Evolutionary conservation across 1,140 invertebrate species (phyloP).

Genomic region (Leptonema lineaticorne): DNA sequence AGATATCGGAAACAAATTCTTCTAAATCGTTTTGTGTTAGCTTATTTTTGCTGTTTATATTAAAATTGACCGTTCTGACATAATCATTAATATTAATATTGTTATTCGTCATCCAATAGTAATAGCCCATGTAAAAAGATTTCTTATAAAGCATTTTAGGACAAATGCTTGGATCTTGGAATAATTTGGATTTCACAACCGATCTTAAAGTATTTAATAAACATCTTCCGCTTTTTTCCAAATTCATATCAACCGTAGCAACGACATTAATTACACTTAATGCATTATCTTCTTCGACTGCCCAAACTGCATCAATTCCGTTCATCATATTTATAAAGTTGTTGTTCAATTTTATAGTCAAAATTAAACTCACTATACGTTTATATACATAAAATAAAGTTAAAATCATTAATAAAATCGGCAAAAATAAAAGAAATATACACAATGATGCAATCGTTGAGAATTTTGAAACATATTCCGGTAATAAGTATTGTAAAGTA

Average conservation of each 20-base stretch:
- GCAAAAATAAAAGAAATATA: slow-evolving; percentile 43
- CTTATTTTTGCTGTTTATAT: slow-evolving; percentile 41
- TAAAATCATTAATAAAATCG: slow-evolving; percentile 42
- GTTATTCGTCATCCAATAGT: slow-evolving; percentile 53
- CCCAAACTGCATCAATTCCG: slow-evolving; percentile 57
- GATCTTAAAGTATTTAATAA: slow-evolving; percentile 30
- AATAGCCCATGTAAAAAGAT: slow-evolving; percentile 54
- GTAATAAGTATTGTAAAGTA: slow-evolving; percentile 28
- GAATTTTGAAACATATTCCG: slow-evolving; percentile 35
- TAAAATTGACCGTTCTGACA: slow-evolving; percentile 47
- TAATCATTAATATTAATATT: slow-evolving; percentile 50
- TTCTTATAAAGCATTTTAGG: slow-evolving; percentile 52
- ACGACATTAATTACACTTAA: slow-evolving; percentile 53
- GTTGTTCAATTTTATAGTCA: slow-evolving; percentile 44
- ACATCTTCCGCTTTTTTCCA: slow-evolving; percentile 27
- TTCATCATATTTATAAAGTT: slow-evolving; percentile 52
- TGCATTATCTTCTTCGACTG: slow-evolving; percentile 51
- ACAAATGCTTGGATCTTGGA: slow-evolving; percentile 6
- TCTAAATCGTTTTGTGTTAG: slow-evolving; percentile 45
- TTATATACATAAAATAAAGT: slow-evolving; percentile 45
- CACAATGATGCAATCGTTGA: slow-evolving; percentile 42
- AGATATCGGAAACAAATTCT: slow-evolving; percentile 47
- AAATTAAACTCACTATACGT: slow-evolving; percentile 29
- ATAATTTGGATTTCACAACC: slow-evolving; percentile 22
- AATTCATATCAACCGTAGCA: slow-evolving; percentile 48